A percentile compares a stretch with the other conserved stretches of the same genome.
phyloP scores from a whole-genome alignment of 1,140 invertebrate genomes.

The Druon quercuslanigerum region DNA sequence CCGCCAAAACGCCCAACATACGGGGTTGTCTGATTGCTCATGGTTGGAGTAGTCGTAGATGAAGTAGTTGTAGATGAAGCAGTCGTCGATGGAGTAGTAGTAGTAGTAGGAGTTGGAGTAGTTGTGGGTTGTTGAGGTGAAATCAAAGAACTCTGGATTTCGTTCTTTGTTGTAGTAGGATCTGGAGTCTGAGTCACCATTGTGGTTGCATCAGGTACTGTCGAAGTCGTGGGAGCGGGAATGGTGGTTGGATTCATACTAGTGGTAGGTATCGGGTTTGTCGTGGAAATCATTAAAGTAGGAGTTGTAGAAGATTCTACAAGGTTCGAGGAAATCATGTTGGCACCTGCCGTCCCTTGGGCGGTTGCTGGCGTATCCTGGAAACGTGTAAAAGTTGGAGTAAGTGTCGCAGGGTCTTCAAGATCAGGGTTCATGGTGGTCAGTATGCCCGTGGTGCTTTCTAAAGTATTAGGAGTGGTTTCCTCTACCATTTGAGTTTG shows the following conservation, averaged over 20 bases:
- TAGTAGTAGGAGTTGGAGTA: slow-evolving; percentile 33
- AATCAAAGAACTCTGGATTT: too few relatives aligned
- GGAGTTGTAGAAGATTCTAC: neutral
- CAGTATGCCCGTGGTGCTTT: slow-evolving; percentile 40
- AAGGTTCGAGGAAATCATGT: slow-evolving; percentile 33
- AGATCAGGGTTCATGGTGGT: slow-evolving; percentile 41
- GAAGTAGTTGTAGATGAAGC: slow-evolving; percentile 35
- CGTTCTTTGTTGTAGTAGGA: too few relatives aligned
- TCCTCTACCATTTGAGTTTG: slow-evolving; percentile 38
- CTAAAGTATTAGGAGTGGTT: slow-evolving; percentile 35
- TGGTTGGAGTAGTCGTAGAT: slow-evolving; percentile 69
- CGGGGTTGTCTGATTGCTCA: slow-evolving; percentile 49
- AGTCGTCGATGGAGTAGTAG: slow-evolving; percentile 58
- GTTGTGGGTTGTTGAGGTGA: neutral
- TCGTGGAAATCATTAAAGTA: slow-evolving; percentile 46
- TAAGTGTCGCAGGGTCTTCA: slow-evolving; percentile 49
- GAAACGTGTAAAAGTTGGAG: slow-evolving; percentile 72
- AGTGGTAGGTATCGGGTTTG: slow-evolving; percentile 43
- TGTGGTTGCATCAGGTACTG: too few relatives aligned
- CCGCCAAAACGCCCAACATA: slow-evolving; percentile 69
- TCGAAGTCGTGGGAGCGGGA: slow-evolving; percentile 36
- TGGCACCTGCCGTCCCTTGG: slow-evolving; percentile 72
- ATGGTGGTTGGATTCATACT: slow-evolving; percentile 39
- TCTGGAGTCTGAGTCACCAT: too few relatives aligned
- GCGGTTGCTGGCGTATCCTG: slow-evolving; percentile 71